Percentiles rank a stretch among this genome's conserved stretches.
These are phyloP conservation scores for Eriocheir sinensis DNA, from an alignment of 1,140 invertebrate species.

Conservation along the genomic window DNA sequence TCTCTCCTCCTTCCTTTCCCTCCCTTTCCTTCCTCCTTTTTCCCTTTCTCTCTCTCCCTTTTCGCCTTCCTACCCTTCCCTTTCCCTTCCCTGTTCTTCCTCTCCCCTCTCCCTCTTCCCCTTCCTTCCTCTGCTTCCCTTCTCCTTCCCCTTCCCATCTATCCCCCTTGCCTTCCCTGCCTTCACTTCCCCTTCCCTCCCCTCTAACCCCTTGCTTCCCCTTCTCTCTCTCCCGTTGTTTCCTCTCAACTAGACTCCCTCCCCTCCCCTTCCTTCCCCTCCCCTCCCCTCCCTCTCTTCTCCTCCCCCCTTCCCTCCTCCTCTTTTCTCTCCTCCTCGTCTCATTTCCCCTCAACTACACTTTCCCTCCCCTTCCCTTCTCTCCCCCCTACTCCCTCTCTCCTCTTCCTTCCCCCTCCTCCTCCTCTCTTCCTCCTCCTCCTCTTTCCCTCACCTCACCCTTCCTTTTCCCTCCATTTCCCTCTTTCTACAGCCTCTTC, in stretches of 20 bases:
- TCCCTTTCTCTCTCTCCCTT: no score
- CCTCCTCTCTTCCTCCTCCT: neutral
- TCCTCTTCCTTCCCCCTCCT: no score
- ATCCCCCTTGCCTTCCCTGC: no score
- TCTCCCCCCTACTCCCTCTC: neutral
- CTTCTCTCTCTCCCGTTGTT: neutral
- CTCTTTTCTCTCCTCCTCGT: neutral
- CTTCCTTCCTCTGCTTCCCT: neutral
- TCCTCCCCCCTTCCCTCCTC: neutral
- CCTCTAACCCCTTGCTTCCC: neutral
- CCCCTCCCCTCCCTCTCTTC: neutral
- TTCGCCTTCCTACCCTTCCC: no score
- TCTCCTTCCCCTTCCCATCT: neutral
- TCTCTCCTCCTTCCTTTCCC: no score
- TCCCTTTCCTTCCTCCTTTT: no score
- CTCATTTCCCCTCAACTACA: neutral
- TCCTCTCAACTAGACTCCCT: neutral
- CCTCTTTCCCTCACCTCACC: neutral
- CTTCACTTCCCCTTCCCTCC: neutral
- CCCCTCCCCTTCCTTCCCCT: neutral
- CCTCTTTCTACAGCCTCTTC: neutral
- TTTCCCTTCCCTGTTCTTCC: no score
- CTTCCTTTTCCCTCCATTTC: neutral
- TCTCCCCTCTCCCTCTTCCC: no score
- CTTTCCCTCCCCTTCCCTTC: constrained; percentile 9